A percentile compares a stretch with the other conserved stretches of the same genome.
Conservation (phyloP, 2,113 vertebrate species). For the Brachionichthys hirsutus region DNA sequence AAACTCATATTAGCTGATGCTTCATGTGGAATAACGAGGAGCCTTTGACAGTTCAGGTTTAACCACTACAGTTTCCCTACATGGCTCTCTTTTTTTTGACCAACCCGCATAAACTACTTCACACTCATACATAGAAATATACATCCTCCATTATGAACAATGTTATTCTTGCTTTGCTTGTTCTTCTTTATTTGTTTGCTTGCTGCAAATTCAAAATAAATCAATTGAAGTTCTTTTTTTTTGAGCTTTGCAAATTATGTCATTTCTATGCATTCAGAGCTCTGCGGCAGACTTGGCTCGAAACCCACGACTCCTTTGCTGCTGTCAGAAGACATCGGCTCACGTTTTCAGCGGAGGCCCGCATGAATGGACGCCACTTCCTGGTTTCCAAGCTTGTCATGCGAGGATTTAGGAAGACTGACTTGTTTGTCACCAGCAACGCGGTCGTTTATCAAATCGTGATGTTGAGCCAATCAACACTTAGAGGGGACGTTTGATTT, state of each 20-base stretch:
- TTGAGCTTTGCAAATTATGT: slow-evolving; percentile 12
- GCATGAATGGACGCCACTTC: slow-evolving; percentile 38
- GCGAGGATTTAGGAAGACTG: slow-evolving; percentile 14
- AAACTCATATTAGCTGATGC: no score
- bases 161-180: no score
- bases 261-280: slow-evolving; percentile 48
- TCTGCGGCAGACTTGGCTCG: slow-evolving; percentile 56
- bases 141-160: no score
- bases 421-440: slow-evolving; percentile 19
- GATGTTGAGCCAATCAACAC: background rate
- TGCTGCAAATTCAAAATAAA: no score
- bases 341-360: slow-evolving; percentile 31
- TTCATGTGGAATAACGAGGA: no score
- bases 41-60: no score
- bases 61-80: no score
- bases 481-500: slow-evolving; percentile 26
- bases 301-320: slow-evolving; percentile 48
- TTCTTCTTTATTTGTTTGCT: no score
- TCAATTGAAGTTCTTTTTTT: no score
- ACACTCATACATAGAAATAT: no score
- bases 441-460: slow-evolving; percentile 35
- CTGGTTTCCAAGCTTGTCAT: slow-evolving; percentile 33
- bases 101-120: no score
- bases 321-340: slow-evolving; percentile 67
- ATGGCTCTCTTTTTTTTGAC: no score